phyloP scores from a whole-genome alignment of 2,113 vertebrate species.

The Bubo blakistoni region DNA sequence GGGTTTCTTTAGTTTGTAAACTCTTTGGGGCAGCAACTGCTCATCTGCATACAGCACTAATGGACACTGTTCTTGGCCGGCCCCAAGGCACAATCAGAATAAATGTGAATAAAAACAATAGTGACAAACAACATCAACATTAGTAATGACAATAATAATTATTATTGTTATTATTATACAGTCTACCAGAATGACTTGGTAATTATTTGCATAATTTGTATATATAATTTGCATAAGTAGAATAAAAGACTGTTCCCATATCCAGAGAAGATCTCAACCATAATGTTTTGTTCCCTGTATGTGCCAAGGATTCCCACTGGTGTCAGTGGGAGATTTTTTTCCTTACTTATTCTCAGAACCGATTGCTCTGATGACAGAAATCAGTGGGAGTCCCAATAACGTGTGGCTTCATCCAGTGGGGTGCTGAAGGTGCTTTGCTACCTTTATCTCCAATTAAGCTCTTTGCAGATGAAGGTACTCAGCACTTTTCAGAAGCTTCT shows the following conservation, averaged over 20 bases:
- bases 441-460: background rate
- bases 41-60: accelerated
- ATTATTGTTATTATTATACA: constrained; percentile 61
- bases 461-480: background rate
- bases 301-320: constrained; percentile 49
- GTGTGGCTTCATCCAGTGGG: constrained; percentile 1
- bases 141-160: constrained; percentile 56
- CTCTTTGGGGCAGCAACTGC: background rate
- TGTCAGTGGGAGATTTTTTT: constrained; percentile 36
- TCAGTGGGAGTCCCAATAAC: constrained; percentile 14
- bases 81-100: background rate
- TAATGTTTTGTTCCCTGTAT: background rate
- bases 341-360: constrained; percentile 35
- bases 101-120: constrained; percentile 16
- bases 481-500: background rate
- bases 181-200: constrained; percentile 40
- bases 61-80: background rate
- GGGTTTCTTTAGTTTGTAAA: background rate
- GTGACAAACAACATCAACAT: constrained; percentile 28
- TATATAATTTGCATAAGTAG: constrained; percentile 63
- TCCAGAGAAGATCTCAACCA: constrained; percentile 16
- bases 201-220: constrained; percentile 66
- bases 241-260: constrained; percentile 45
- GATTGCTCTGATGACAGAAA: constrained; percentile 60
- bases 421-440: constrained; percentile 4